Evolutionary conservation across 2,797 vertebrate species (phyloP), one percentile per base, ranked within the genome.

Genomic region (Acanthiza pusilla): DNA sequence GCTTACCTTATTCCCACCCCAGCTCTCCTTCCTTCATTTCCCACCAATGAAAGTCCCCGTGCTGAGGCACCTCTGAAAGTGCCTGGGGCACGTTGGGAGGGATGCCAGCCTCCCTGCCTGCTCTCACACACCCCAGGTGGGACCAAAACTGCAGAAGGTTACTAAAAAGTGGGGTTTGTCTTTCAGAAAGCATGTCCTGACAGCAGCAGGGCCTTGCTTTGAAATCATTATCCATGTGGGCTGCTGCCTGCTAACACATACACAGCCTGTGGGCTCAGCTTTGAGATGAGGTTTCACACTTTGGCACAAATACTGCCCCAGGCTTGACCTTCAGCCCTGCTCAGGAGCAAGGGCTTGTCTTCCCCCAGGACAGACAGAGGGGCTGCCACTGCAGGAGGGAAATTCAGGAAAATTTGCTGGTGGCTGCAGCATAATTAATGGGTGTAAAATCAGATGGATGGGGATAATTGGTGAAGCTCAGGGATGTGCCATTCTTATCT

Each of bases 301-400:
- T 45, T 17, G 89, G 47, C n/a, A 92, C 21, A 8, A 91, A 25
- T 36, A 85, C 74, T 96, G 43, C 30, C 66, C 78, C 27, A 65
- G 88, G 75, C 87, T 90, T 92, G 96, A 97, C 92, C 88, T 95
- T 95, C 75, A 80, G 92, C 76, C 82, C 78, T 66, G 40, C 63
- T 91, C 63, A 71, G 72, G 77, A 96, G 25, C 36, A 65, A 79
- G 86, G 73, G 72, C 91, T 78, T 15, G 0, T 60, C 43, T 25
- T 85, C 25, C 61, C 36, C 60, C n/a, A 40, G 91, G 77, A 70
- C 61, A 77, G 62, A 57, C 61, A 91, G 85, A 90, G 82, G 54
- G 27, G n/a, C 79, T 91, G 58, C 80, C 14, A 21, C 62, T 74
- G 58, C 78, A 43, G 71, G 70, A 74, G 54, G 84, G 51, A 18